Evolutionary conservation across 2,888 invertebrate species (phyloP).

Genomic region (Urechis unicinctus): DNA sequence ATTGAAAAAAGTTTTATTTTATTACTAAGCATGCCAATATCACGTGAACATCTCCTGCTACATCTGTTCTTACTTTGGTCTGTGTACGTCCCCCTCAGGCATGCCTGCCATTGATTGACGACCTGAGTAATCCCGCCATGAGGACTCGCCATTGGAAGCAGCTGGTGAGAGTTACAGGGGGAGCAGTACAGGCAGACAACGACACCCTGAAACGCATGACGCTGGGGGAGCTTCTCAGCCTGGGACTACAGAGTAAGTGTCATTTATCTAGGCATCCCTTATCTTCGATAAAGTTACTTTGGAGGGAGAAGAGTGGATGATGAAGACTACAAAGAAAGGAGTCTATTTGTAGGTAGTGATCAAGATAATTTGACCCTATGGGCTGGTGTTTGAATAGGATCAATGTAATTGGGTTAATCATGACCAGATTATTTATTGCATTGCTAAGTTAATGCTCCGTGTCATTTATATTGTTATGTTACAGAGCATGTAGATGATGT

Average conservation of each 20-base stretch:
- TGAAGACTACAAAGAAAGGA: too few species aligned
- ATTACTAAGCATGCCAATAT: too few species aligned
- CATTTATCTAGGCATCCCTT: too few species aligned
- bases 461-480: too few species aligned
- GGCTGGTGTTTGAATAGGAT: not conserved
- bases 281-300: too few species aligned
- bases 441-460: too few species aligned
- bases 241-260: slow-evolving; percentile 47
- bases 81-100: slow-evolving; percentile 22
- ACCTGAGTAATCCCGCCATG: slow-evolving; percentile 49
- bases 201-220: slow-evolving; percentile 50
- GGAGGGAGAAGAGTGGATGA: not conserved
- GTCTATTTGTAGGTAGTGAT: not conserved
- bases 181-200: slow-evolving; percentile 44
- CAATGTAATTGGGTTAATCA: not conserved
- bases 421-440: too few species aligned
- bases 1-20: too few species aligned
- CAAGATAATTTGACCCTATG: not conserved
- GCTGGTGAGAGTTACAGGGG: slow-evolving; percentile 48
- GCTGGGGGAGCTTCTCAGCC: slow-evolving; percentile 46
- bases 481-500: slow-evolving; percentile 49
- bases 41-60: too few species aligned
- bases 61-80: too few species aligned
- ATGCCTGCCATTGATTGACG: slow-evolving; percentile 47
- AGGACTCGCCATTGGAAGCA: slow-evolving; percentile 51